phyloP scores from a whole-genome alignment of 2,797 vertebrate genomes.

The Sebastes taczanowskii region DNA sequence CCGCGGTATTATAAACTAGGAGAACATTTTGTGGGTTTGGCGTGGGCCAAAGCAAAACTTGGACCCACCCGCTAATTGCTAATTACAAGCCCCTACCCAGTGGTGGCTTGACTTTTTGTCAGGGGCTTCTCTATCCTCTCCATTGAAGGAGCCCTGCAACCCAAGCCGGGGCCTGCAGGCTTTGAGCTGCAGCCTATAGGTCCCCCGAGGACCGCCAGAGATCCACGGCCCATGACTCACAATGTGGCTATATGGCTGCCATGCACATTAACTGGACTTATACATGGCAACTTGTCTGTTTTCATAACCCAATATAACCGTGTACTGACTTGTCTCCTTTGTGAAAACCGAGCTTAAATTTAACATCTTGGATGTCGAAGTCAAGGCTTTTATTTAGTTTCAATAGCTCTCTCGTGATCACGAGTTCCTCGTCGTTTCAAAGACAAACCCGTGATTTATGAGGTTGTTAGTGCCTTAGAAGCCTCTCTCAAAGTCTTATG shows the following conservation, averaged over 20 bases:
- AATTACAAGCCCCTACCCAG: conserved; percentile 87
- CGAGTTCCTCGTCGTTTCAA: conserved; percentile 33
- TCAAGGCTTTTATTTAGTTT: conserved; percentile 51
- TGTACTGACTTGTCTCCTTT: conserved; percentile 55
- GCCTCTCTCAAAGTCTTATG: conserved; percentile 45
- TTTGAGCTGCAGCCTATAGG: conserved; percentile 72
- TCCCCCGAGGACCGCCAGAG: conserved; percentile 74
- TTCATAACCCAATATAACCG: conserved; percentile 71
- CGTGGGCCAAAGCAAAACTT: conserved; percentile 80
- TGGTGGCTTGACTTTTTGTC: conserved; percentile 83
- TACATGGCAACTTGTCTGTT: conserved; percentile 70
- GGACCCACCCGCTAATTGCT: conserved; percentile 87
- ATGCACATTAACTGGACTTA: conserved; percentile 73
- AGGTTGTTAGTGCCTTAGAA: conserved; percentile 53
- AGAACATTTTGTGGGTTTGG: conserved; percentile 89
- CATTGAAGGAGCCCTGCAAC: conserved; percentile 78
- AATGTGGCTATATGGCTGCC: conserved; percentile 68
- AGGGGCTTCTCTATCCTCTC: conserved; percentile 81
- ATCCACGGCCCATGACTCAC: conserved; percentile 78
- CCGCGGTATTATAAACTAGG: conserved; percentile 81
- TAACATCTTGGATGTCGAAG: conserved; percentile 47
- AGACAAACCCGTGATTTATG: conserved; percentile 56
- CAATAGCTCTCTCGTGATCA: conserved; percentile 40
- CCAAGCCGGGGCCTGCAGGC: conserved; percentile 63
- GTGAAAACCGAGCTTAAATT: conserved; percentile 42